Conservation (phyloP, 2,113 vertebrate genomes). For the Lates calcarifer region DNA sequence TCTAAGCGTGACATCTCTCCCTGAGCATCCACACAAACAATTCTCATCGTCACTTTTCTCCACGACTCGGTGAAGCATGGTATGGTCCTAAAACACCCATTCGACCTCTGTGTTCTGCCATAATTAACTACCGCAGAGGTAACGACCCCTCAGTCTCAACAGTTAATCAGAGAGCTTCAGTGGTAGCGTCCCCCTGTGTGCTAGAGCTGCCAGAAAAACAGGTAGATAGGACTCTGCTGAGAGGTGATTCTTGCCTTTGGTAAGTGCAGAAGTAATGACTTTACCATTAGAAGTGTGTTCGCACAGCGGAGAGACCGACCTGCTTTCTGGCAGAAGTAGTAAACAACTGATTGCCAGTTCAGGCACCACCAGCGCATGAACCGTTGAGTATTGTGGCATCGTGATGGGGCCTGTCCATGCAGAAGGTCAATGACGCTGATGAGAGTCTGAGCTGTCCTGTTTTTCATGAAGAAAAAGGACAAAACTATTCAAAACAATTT, state of each 20-base stretch:
- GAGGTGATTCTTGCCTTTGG: slow-evolving; percentile 34
- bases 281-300: slow-evolving; percentile 36
- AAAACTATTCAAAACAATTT: slow-evolving; percentile 11
- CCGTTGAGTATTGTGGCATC: slow-evolving; percentile 5
- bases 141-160: slow-evolving; percentile 41
- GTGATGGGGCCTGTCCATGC: slow-evolving; percentile 19
- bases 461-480: slow-evolving; percentile 11
- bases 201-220: slow-evolving; percentile 33
- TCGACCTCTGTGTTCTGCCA: slow-evolving; percentile 42
- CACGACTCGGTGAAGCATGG: background rate
- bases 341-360: background rate
- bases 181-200: slow-evolving; percentile 13
- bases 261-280: slow-evolving; percentile 41
- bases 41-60: slow-evolving; percentile 38
- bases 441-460: slow-evolving; percentile 3
- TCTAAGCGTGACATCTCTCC: slow-evolving; percentile 49
- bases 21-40: slow-evolving; percentile 40
- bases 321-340: slow-evolving; percentile 34
- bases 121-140: slow-evolving; percentile 55
- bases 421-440: slow-evolving; percentile 25
- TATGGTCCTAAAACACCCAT: slow-evolving; percentile 28
- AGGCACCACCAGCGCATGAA: slow-evolving; percentile 23
- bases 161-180: slow-evolving; percentile 36
- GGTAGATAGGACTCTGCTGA: slow-evolving; percentile 38
- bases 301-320: slow-evolving; percentile 4